Evolutionary conservation across 2,888 invertebrate genomes (phyloP).

Genomic region (Galerucella nymphaeae): DNA sequence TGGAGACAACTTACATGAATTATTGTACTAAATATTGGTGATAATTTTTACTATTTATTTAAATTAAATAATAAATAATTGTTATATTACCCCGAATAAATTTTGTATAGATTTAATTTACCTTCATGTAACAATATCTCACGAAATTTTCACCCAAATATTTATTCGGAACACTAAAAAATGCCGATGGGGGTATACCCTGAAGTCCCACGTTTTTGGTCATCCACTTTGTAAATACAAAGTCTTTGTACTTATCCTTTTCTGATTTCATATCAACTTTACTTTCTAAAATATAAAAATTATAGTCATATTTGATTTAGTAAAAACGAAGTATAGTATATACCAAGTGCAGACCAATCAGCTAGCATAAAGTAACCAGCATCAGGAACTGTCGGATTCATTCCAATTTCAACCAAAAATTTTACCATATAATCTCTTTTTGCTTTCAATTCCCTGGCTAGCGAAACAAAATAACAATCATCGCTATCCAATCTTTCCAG

Average conservation of each 20-base stretch:
- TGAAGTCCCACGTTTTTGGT: conserved; percentile 91
- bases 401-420: conserved; percentile 81
- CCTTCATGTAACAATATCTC: conserved; percentile 95
- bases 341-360: conserved; percentile 85
- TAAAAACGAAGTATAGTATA: conserved; percentile 43
- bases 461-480: conserved; percentile 85
- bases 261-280: conserved; percentile 77
- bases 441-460: conserved; percentile 78
- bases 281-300: conserved; percentile 64
- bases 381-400: conserved; percentile 92
- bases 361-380: conserved; percentile 98
- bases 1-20: no score
- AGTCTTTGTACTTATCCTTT: conserved; percentile 82
- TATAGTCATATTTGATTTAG: no score
- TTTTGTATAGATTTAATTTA: conserved; percentile 54
- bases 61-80: no score
- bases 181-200: conserved; percentile 94
- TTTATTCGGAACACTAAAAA: conserved; percentile 86
- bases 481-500: conserved; percentile 74
- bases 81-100: no score
- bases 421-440: conserved; percentile 86
- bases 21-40: no score
- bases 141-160: conserved; percentile 85
- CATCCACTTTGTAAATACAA: conserved; percentile 95
- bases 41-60: no score